These are phyloP conservation scores for Siniperca undulata DNA, from an alignment of 2,797 vertebrate species.

Conservation along the genomic window DNA sequence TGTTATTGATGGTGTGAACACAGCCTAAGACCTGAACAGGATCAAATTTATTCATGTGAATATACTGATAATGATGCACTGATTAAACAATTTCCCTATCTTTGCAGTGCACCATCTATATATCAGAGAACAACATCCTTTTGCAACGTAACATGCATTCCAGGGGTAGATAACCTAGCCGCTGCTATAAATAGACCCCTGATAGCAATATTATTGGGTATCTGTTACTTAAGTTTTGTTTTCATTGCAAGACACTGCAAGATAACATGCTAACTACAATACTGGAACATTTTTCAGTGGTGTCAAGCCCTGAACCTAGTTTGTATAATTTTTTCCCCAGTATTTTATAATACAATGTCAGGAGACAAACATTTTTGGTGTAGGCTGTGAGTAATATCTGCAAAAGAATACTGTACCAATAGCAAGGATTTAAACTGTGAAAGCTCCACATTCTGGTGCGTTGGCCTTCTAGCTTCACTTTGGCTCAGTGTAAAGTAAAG, in stretches of 20 bases:
- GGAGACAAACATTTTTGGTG: background rate
- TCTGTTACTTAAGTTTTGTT: background rate
- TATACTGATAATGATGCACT: background rate
- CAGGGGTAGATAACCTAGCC: background rate
- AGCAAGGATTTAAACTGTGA: background rate
- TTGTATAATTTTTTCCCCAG: background rate
- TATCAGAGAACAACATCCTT: constrained; percentile 23
- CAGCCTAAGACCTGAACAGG: background rate
- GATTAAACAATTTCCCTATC: background rate
- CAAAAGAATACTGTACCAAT: background rate
- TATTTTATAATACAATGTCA: background rate
- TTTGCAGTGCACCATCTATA: background rate
- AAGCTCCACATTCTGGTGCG: background rate
- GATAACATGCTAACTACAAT: background rate
- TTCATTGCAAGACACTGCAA: background rate
- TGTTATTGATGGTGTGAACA: background rate
- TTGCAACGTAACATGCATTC: constrained; percentile 7
- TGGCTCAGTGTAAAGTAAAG: background rate
- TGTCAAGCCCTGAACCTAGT: background rate
- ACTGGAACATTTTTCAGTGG: background rate
- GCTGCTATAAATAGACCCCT: constrained; percentile 18
- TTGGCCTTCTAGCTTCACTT: background rate
- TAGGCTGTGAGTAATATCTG: background rate
- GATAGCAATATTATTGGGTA: background rate
- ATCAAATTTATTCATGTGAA: background rate